Evolutionary conservation across 2,797 vertebrate genomes (phyloP).

Genomic region (Megaceryle alcyon): DNA sequence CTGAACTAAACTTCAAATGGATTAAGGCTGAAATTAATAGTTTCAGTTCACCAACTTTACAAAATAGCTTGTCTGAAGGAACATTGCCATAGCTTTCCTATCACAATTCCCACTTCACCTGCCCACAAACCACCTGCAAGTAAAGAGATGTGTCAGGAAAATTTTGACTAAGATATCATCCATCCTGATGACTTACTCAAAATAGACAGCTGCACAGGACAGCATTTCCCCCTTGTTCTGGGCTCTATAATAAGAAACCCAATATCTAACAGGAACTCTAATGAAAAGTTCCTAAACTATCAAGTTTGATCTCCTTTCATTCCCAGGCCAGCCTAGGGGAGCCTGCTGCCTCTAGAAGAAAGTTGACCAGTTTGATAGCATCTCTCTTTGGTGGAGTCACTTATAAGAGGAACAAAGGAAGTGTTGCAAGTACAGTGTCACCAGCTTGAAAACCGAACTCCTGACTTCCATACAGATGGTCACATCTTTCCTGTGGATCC

Average conservation of each 20-base stretch:
- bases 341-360: not conserved
- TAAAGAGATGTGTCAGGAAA: not conserved
- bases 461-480: not conserved
- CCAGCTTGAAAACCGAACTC: not conserved
- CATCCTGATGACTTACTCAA: not conserved
- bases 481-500: not conserved
- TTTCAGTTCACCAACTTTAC: not conserved
- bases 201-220: not conserved
- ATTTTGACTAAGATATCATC: not conserved
- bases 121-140: not conserved
- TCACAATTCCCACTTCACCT: not conserved
- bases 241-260: not conserved
- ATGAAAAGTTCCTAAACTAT: not conserved
- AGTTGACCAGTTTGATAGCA: not conserved
- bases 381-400: not conserved
- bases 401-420: not conserved
- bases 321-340: not conserved
- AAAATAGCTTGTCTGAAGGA: not conserved
- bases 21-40: not conserved
- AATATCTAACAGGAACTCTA: not conserved
- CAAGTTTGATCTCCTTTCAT: not conserved
- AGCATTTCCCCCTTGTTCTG: not conserved
- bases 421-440: rapidly evolving
- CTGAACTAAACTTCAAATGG: not conserved
- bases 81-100: not conserved